These are phyloP conservation scores for Amblyraja radiata DNA, from an alignment of 2,797 vertebrate species.

Conservation along the genomic window DNA sequence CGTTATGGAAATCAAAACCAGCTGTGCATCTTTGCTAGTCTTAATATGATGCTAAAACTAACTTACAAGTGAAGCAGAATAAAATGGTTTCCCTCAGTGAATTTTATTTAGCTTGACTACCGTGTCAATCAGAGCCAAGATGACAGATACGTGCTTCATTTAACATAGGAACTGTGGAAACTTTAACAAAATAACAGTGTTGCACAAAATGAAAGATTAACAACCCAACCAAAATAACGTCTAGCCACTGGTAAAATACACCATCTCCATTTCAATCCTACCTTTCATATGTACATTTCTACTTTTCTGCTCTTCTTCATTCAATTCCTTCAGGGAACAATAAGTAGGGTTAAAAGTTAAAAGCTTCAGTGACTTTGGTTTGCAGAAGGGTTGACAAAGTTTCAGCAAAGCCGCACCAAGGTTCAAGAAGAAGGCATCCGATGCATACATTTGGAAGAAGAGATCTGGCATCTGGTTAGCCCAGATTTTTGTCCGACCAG, in stretches of 20 bases:
- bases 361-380: conserved; percentile 76
- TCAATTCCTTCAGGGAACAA: conserved; percentile 83
- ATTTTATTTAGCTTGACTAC: background rate
- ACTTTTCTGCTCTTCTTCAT: conserved; percentile 80
- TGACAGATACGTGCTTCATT: background rate
- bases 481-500: conserved; percentile 92
- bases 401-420: conserved; percentile 83
- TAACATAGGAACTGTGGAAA: too few species aligned
- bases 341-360: conserved; percentile 94
- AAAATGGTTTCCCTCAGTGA: background rate
- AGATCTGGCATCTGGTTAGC: conserved; percentile 98
- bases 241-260: background rate
- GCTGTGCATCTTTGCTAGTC: too few species aligned
- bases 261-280: conserved; percentile 44
- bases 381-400: conserved; percentile 96
- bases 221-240: background rate
- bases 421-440: conserved; percentile 92
- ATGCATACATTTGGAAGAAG: conserved; percentile 92
- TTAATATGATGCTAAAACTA: background rate
- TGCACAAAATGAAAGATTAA: background rate
- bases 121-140: background rate
- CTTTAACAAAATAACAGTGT: background rate
- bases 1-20: background rate
- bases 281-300: conserved; percentile 90
- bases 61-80: background rate